phyloP scores from a whole-genome alignment of 2,888 invertebrate species.

The Noctua janthe region DNA sequence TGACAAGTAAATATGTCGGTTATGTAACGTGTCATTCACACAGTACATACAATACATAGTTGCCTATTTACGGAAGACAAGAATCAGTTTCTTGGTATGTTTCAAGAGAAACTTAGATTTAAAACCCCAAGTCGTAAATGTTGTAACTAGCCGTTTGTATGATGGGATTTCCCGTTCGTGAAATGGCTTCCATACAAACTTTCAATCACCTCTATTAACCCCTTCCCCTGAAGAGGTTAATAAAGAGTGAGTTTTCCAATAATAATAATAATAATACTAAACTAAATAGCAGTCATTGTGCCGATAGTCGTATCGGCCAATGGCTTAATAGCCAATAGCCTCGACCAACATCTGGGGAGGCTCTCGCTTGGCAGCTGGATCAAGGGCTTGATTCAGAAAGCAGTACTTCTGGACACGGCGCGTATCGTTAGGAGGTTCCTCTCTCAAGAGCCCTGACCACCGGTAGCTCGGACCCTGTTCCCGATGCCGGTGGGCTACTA shows the following conservation, averaged over 20 bases:
- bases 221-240: background rate
- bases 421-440: no score
- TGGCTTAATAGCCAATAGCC: no score
- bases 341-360: no score
- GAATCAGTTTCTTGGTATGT: background rate
- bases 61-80: constrained; percentile 11
- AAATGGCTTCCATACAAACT: background rate
- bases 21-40: constrained; percentile 45
- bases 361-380: no score
- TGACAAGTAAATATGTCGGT: constrained; percentile 38
- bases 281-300: no score
- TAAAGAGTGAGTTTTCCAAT: background rate
- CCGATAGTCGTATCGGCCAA: no score
- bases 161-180: background rate
- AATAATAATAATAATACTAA: no score
- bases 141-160: background rate
- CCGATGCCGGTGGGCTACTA: no score
- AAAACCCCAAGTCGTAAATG: background rate
- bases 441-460: no score
- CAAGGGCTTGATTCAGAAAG: no score
- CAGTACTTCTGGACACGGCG: no score
- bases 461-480: no score
- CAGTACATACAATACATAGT: constrained; percentile 3
- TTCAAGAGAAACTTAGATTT: background rate
- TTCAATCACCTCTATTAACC: background rate